phyloP scores from a whole-genome alignment of 2,797 vertebrate species.

The Acridotheres tristis region DNA sequence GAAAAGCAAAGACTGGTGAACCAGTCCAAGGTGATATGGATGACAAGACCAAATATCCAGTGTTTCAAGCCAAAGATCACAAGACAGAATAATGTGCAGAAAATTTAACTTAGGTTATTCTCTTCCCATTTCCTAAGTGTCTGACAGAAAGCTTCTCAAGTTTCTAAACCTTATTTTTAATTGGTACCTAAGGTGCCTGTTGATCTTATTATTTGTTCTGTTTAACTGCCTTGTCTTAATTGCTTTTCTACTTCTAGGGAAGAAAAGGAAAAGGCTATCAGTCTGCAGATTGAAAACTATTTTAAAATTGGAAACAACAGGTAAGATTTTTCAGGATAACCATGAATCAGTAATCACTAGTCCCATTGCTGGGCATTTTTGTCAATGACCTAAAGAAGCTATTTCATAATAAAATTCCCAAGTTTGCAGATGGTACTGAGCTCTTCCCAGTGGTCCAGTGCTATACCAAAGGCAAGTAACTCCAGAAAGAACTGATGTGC shows the following conservation, averaged over 20 bases:
- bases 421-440: not conserved
- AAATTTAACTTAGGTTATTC: not conserved
- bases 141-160: not conserved
- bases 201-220: not conserved
- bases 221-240: not conserved
- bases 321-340: not conserved
- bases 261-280: not conserved
- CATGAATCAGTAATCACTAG: not conserved
- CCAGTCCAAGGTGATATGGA: too few relatives aligned
- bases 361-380: not conserved
- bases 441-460: not conserved
- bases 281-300: not conserved
- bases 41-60: not conserved
- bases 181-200: not conserved
- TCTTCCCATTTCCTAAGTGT: not conserved
- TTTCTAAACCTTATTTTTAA: not conserved
- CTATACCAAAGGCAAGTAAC: not conserved
- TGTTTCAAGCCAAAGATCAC: not conserved
- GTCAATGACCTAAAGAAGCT: not conserved
- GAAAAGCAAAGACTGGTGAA: not conserved
- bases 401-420: not conserved
- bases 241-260: not conserved
- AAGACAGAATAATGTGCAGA: not conserved
- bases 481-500: not conserved
- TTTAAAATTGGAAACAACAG: not conserved